Evolutionary conservation across 2,888 invertebrate genomes (phyloP).

Genomic region (Abrostola tripartita): DNA sequence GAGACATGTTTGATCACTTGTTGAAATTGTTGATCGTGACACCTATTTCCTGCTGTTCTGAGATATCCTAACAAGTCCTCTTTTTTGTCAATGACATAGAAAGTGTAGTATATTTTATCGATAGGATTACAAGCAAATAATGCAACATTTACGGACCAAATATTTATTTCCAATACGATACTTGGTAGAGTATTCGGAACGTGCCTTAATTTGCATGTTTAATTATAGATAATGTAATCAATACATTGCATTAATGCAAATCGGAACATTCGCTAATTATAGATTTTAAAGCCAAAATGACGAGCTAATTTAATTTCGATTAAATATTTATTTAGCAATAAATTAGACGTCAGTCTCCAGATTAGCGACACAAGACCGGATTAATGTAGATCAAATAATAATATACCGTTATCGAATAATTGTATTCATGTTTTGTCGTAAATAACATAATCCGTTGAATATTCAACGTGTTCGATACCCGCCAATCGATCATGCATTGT

Average conservation of each 20-base stretch:
- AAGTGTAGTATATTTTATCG: too few species aligned
- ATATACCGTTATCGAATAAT: constrained; percentile 36
- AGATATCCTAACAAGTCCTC: neutral
- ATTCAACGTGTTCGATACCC: constrained; percentile 32
- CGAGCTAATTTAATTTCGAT: constrained; percentile 7
- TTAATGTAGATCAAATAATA: constrained; percentile 44
- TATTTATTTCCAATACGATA: too few species aligned
- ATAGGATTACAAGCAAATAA: too few species aligned
- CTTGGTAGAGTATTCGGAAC: too few species aligned
- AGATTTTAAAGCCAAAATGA: neutral
- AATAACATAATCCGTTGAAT: constrained; percentile 45
- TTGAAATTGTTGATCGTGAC: constrained; percentile 19
- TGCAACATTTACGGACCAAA: too few species aligned
- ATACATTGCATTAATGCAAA: neutral
- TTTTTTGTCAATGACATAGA: neutral
- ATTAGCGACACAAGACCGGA: constrained; percentile 34
- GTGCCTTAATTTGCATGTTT: neutral
- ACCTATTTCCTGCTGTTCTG: constrained; percentile 12
- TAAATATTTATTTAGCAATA: constrained; percentile 23
- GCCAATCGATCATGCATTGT: constrained; percentile 41
- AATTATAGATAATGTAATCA: constrained; percentile 1
- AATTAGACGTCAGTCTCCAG: constrained; percentile 16
- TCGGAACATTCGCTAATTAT: neutral
- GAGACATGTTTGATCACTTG: constrained; percentile 12
- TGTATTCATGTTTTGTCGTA: constrained; percentile 43